Evolutionary conservation across 2,888 invertebrate genomes (phyloP), one percentile per base, ranked within the genome.

Genomic region (Acanthococcus lagerstroemiae): DNA sequence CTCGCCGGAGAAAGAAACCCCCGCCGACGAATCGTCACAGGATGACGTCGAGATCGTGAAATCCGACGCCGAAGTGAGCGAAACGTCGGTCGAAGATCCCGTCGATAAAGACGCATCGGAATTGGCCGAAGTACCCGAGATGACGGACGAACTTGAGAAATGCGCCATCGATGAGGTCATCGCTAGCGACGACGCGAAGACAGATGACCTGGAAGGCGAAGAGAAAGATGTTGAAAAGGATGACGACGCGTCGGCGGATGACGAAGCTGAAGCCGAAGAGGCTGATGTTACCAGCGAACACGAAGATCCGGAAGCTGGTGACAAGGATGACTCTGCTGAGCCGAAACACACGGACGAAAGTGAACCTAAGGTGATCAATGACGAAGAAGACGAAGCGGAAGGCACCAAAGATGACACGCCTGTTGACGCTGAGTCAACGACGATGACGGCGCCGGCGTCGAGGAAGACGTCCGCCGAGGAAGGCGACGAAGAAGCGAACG

Each of bases 221-320:
- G 21, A 26, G 9, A 12, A 55, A 44, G 21, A 24, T 24, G 26
- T n/a, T 12, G 55, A 55, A 22, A 57, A 44, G 15, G 3, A 12
- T n/a, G 57, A 56, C 17, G 45, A 66, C 24, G 37, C 48, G 50
- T 19, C 44, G 12, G 19, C 24, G 1, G 54, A 65, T 25, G 55
- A 65, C 6, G 24, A 57, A 17, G 54, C 37, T 5, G 60, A 52
- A 3, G 78, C 78, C 0, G 80, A 76, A 30, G 74, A 77, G 65
- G 74, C 75, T 19, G 67, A 69, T 9, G 65, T 63, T 52, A 69
- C 55, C 5, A 55, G 46, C 30, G 46, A 65, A 26, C 48, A 52
- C 15, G 30, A 61, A 17, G 48, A 26, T 24, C 4, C 57, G 3
- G 66, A 55, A 37, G 21, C 30, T 5, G 27, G 27, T 17, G 57